phyloP scores from a whole-genome alignment of 2,113 vertebrate genomes.

The Neotragus pygmaeus region DNA sequence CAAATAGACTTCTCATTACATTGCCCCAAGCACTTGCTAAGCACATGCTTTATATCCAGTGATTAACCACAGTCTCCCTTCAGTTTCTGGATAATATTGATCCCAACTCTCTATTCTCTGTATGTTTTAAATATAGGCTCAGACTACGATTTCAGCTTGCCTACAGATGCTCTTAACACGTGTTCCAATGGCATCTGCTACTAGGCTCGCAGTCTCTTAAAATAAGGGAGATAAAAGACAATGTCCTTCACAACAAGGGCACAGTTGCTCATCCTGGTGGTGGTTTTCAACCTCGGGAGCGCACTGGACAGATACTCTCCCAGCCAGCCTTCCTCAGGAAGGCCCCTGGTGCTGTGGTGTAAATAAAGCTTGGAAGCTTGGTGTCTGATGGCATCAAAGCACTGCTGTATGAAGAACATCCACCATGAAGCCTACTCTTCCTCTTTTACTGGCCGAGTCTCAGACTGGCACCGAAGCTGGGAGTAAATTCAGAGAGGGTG shows the following conservation, averaged over 20 bases:
- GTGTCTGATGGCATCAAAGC: background rate
- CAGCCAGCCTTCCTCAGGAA: background rate
- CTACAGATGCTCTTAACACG: background rate
- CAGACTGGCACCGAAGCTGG: background rate
- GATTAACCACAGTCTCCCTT: background rate
- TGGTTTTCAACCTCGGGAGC: background rate
- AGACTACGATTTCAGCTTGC: background rate
- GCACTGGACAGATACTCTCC: background rate
- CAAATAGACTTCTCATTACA: background rate
- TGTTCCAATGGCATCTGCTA: background rate
- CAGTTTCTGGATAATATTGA: background rate
- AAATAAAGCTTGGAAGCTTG: background rate
- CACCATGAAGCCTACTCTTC: fast-evolving
- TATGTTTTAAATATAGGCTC: background rate
- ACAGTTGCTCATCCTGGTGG: background rate
- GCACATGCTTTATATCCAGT: background rate
- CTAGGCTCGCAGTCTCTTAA: background rate
- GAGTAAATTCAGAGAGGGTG: too few relatives aligned
- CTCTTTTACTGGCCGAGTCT: background rate
- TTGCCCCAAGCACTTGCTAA: background rate
- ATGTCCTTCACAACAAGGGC: background rate
- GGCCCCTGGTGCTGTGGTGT: background rate
- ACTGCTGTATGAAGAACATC: background rate
- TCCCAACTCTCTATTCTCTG: background rate
- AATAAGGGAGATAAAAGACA: background rate